These are phyloP conservation scores for Amphipoea lucens DNA, from an alignment of 2,888 invertebrate species.

Conservation along the genomic window DNA sequence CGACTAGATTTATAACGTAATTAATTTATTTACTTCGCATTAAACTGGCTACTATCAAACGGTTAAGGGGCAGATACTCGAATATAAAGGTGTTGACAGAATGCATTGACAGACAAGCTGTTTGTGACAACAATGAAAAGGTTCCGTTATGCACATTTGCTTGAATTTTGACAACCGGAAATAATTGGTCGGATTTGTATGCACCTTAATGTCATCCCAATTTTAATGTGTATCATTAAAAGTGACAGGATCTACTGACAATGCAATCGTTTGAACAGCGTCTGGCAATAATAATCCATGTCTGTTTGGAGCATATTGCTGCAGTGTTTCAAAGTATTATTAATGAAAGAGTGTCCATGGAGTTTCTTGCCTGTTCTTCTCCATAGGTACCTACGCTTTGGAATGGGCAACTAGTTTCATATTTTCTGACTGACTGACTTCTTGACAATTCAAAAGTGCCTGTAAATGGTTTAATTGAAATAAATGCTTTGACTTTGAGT, in stretches of 20 bases:
- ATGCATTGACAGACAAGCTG: slow-evolving; percentile 13
- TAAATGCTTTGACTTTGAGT: too few relatives aligned
- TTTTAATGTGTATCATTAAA: neutral
- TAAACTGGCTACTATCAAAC: slow-evolving; percentile 59
- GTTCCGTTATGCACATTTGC: slow-evolving; percentile 1
- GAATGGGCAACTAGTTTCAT: too few relatives aligned
- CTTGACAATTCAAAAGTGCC: too few relatives aligned
- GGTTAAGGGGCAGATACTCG: slow-evolving; percentile 55
- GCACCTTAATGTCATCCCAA: neutral
- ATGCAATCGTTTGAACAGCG: neutral
- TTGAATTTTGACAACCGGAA: slow-evolving; percentile 15
- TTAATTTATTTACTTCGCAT: slow-evolving; percentile 66
- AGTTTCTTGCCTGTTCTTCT: too few relatives aligned
- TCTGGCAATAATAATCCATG: neutral
- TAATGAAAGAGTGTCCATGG: too few relatives aligned
- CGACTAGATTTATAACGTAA: slow-evolving; percentile 65
- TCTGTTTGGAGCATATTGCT: neutral
- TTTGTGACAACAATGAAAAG: slow-evolving; percentile 2
- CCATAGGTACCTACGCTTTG: too few relatives aligned
- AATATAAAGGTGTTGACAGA: neutral
- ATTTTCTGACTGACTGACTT: too few relatives aligned
- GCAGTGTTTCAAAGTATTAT: neutral
- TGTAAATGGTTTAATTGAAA: too few relatives aligned
- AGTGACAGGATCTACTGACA: neutral
- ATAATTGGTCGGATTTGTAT: slow-evolving; percentile 9